phyloP scores from a whole-genome alignment of 2,113 vertebrate species.

The Eurystomus gularis region DNA sequence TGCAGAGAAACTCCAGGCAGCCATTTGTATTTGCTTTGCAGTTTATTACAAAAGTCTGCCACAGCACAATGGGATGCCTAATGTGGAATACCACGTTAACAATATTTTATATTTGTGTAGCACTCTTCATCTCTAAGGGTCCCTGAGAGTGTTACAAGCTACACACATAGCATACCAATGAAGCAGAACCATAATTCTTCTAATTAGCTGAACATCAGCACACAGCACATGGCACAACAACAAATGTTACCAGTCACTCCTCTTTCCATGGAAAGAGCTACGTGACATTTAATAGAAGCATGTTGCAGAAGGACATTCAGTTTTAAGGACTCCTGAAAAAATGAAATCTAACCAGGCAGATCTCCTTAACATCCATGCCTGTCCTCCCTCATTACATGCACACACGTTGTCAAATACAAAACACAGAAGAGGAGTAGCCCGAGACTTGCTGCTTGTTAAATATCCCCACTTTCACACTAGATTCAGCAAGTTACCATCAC shows the following conservation, averaged over 20 bases:
- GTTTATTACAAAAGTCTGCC: not conserved
- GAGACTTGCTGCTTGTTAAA: not conserved
- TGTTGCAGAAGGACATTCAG: not conserved
- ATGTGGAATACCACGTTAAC: constrained; percentile 25
- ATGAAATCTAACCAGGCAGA: not conserved
- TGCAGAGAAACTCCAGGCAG: not conserved
- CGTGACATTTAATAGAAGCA: not conserved
- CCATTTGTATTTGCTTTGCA: not conserved
- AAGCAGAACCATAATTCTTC: constrained; percentile 39
- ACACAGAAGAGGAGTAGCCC: not conserved
- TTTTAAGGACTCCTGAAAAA: not conserved
- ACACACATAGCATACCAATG: constrained; percentile 30
- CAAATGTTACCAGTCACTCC: not conserved
- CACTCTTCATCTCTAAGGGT: constrained; percentile 45
- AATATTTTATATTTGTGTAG: constrained; percentile 60
- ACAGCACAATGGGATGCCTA: constrained; percentile 7
- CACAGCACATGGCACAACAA: not conserved
- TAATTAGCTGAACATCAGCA: constrained; percentile 50
- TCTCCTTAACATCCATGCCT: not conserved
- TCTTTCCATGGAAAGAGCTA: not conserved
- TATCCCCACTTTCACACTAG: not conserved
- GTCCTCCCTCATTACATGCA: not conserved
- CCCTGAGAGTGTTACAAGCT: constrained; percentile 43
- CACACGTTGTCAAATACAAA: not conserved
- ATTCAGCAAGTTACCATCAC: not conserved